These are phyloP conservation scores for Pyrocoelia pectoralis DNA, from an alignment of 2,888 invertebrate genomes.

Conservation along the genomic window DNA sequence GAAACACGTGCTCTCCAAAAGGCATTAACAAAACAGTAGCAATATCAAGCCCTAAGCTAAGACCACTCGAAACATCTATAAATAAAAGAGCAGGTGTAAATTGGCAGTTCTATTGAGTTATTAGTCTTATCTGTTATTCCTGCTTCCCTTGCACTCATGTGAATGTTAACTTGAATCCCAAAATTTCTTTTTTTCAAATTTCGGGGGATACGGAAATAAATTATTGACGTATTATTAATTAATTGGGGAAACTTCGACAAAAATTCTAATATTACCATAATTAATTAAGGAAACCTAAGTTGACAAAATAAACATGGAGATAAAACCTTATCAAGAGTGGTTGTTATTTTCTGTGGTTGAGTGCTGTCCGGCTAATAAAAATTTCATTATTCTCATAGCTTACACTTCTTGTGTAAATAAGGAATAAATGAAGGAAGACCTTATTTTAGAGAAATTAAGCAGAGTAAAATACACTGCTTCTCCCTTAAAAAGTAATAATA, in stretches of 20 bases:
- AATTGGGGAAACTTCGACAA: background rate
- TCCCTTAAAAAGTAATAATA: too few species aligned
- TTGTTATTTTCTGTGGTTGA: slow-evolving; percentile 16
- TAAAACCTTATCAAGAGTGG: slow-evolving; percentile 22
- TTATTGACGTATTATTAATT: background rate
- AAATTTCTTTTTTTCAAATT: background rate
- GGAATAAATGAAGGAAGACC: too few species aligned
- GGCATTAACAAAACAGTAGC: background rate
- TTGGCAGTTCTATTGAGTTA: slow-evolving; percentile 23
- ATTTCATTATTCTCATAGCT: background rate
- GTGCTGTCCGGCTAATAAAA: background rate
- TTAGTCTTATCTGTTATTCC: slow-evolving; percentile 15
- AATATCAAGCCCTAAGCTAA: background rate
- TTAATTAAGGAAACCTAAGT: slow-evolving; percentile 25
- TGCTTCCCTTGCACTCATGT: background rate
- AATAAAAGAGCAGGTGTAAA: slow-evolving; percentile 24
- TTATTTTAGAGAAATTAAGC: too few species aligned
- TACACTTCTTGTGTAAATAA: background rate
- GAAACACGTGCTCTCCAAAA: background rate
- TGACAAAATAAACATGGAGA: slow-evolving; percentile 22
- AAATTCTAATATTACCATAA: too few species aligned
- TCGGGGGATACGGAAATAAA: background rate
- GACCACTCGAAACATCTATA: background rate
- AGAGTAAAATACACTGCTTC: too few species aligned
- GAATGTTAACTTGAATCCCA: background rate